Base-by-base conservation (phyloP, 1,140 invertebrate species). In the Adoxophyes honmai region DNA sequence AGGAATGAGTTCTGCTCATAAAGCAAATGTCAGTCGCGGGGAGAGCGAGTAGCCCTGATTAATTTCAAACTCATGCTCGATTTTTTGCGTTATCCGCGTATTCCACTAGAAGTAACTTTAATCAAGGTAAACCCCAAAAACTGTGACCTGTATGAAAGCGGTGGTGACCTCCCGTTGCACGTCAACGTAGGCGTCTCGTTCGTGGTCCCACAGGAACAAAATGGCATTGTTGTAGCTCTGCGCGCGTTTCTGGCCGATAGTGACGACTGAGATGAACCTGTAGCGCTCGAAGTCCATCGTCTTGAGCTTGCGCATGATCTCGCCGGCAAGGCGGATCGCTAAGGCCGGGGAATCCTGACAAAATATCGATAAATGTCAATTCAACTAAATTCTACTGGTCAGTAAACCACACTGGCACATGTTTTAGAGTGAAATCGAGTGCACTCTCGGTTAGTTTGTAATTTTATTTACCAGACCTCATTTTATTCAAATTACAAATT, bases 161-260 rank as follows among this genome's bases (percentile, higher is more conserved):
- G 76, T 77, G 13, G 59, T 61, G 1, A 66, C 65, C 18, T 86
- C 83, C 18, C 78, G 68, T 0, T 76, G 60, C 0, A 75, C 34
- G 34, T 88, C 68, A 0, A 79, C 72, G 36, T 79, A 80, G 18
- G 56, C 72, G 38, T 88, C 85, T 15, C 81, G 70, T 4, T 81
- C 77, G 34, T 80, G 69, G 57, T 88, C 86, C 86, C 86, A 88
- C 1, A 88, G 37, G 56, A 88, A 86, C 0, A 74, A 52, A 8
- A 88, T 44, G 1, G 78, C 72, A 48, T 86, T 88, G 55, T 78
- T 86, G 55, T 79, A 84, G 34, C 76, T 66, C 54, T 88, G 86
- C 0, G 81, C 63, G n/a, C 86, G 56, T 34, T 62, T 78, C 54
- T 88, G 86, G 0, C 62, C 74, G 0, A 86, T 64, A 0, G 77